phyloP scores from a whole-genome alignment of 2,797 vertebrate genomes.

The Helicolenus hilgendorfi region DNA sequence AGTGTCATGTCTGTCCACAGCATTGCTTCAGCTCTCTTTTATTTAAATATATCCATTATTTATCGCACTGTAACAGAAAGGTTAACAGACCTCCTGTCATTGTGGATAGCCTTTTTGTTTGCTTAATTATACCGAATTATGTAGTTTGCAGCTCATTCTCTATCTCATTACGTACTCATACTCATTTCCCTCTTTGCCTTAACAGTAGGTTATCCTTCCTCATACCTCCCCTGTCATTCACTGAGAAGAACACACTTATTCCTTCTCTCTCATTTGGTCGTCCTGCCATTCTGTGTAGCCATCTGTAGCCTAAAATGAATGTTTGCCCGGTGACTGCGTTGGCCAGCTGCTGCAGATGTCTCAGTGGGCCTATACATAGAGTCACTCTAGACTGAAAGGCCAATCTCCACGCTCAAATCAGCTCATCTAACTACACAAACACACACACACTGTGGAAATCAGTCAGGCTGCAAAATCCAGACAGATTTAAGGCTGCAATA shows the following conservation, averaged over 20 bases:
- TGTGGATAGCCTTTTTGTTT: neutral
- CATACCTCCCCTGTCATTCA: slow-evolving; percentile 41
- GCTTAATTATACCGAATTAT: slow-evolving; percentile 24
- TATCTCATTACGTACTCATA: neutral
- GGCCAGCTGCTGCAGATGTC: slow-evolving; percentile 70
- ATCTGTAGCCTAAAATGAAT: slow-evolving; percentile 55
- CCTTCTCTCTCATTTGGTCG: slow-evolving; percentile 59
- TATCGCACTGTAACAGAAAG: neutral
- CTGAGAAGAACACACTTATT: slow-evolving; percentile 8
- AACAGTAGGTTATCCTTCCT: slow-evolving; percentile 30
- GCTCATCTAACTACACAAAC: slow-evolving; percentile 31
- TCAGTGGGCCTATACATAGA: slow-evolving; percentile 71
- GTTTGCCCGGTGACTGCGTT: slow-evolving; percentile 62
- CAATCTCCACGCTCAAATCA: slow-evolving; percentile 53
- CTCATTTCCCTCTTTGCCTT: slow-evolving; percentile 14
- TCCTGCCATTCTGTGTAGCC: slow-evolving; percentile 18
- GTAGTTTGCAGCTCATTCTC: neutral
- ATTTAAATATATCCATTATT: neutral
- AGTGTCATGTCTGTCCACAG: neutral
- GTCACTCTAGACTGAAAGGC: slow-evolving; percentile 31
- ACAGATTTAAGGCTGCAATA: neutral
- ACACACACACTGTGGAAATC: neutral
- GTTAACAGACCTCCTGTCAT: neutral
- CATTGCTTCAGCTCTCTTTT: neutral
- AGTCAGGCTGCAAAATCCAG: slow-evolving; percentile 5